Conservation (phyloP, 2,888 invertebrate species). For the Nemurella pictetii region DNA sequence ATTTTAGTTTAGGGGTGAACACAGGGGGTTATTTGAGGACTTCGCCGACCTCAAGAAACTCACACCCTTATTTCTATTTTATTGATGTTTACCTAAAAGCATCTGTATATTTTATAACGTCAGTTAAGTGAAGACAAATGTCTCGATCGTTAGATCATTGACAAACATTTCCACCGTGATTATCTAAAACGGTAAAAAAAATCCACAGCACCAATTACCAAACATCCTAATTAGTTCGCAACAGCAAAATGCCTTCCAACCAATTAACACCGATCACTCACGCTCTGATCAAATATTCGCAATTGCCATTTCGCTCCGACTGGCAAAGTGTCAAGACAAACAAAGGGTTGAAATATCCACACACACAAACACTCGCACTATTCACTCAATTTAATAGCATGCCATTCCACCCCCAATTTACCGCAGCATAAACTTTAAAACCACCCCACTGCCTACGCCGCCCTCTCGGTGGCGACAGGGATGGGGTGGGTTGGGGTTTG, state of each 20-base stretch:
- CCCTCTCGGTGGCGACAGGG: not conserved
- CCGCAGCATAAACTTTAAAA: not conserved
- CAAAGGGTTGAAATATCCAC: not conserved
- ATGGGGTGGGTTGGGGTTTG: not conserved
- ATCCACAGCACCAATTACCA: too few relatives aligned
- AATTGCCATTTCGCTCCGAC: not conserved
- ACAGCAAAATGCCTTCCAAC: too few relatives aligned
- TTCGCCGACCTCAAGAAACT: slow-evolving; percentile 7
- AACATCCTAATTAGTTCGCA: too few relatives aligned
- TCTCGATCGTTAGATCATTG: not conserved
- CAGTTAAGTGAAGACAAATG: not conserved
- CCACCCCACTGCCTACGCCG: not conserved
- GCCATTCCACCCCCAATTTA: slow-evolving; percentile 21
- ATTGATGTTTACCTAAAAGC: not conserved
- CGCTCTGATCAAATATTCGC: not conserved
- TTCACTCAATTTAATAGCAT: not conserved
- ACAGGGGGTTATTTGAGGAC: not conserved
- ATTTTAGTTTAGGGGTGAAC: not conserved
- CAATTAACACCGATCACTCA: too few relatives aligned
- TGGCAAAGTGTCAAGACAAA: slow-evolving; percentile 10
- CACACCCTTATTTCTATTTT: not conserved
- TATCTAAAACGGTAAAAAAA: too few relatives aligned
- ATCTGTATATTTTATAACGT: not conserved
- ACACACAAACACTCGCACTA: not conserved
- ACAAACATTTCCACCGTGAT: not conserved